Base-by-base conservation (phyloP, 2,888 invertebrate species). In the Troides aeacus region DNA sequence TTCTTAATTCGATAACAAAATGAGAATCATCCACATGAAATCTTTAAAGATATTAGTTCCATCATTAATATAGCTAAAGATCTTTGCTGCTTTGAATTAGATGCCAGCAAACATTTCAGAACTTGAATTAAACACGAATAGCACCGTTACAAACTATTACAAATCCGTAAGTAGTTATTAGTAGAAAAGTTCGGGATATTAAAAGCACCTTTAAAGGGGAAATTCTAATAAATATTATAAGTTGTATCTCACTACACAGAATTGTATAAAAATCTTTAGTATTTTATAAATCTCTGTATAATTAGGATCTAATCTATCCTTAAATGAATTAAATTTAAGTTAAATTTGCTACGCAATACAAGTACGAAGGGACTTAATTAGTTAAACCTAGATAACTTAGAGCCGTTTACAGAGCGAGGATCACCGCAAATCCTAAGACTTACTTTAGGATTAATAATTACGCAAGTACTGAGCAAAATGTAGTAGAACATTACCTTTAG, bases 401-500 rank as follows among this genome's bases (percentile, higher is more conserved):
- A 17, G 53, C 17, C 18, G 18, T 15, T 53, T 53, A 53, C 18
- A 53, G 15, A 53, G 53, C 53, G 53, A 53, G 61, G 61, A 17
- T 61, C 30, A 58, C 23, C 21, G 58, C 58, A 58, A 23, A 58
- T 58, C 58, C 58, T 23, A 4, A 53, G 53, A 53, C 15, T 53
- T 53, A 53, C 18, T 53, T 53, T 15, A 53, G n/a, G 53, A 12
- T 53, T 53, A 53, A 53, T n/a, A 15, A 18, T 53, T 53, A 53
- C 53, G n/a, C 81, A 5, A 21, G 21, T 53, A 17, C n/a, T 53
- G 7, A 39, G 39, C 39, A 39, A 39, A 39, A 39, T 39, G 7
- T 1, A 39, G 39, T 39, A 39, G 7, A 39, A 39, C 39, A 39
- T 53, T 53, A 92, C 93, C 84, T 85, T 86, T 17, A 93, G 76